A percentile compares a stretch with the other conserved stretches of the same genome.
These are phyloP conservation scores for Stenodema calcarata DNA, from an alignment of 2,888 invertebrate species.

Conservation along the genomic window DNA sequence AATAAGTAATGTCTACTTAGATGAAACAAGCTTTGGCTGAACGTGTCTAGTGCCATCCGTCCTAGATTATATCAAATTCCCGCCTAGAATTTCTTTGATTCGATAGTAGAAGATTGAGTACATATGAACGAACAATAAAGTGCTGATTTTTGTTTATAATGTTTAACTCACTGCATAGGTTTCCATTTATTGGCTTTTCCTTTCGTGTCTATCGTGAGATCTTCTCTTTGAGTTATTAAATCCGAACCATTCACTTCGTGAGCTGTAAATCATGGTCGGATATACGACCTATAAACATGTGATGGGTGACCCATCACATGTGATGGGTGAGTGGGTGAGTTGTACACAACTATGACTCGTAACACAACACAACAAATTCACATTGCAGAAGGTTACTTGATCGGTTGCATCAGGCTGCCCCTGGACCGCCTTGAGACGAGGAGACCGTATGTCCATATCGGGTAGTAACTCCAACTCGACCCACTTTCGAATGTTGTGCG, in stretches of 20 bases:
- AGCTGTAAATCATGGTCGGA: neutral
- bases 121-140: no score
- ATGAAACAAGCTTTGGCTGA: no score
- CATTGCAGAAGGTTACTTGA: neutral
- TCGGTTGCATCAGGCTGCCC: neutral
- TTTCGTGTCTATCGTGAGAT: neutral
- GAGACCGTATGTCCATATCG: neutral
- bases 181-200: neutral
- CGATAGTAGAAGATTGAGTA: no score
- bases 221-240: neutral
- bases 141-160: no score
- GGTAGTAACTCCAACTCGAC: neutral
- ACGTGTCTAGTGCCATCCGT: no score
- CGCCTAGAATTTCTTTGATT: no score
- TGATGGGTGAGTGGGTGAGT: neutral
- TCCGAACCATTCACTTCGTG: neutral
- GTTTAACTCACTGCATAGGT: neutral
- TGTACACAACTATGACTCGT: neutral
- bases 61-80: no score
- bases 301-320: neutral
- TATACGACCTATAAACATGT: neutral
- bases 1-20: no score
- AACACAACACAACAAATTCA: neutral
- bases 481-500: neutral
- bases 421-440: neutral